phyloP scores from a whole-genome alignment of 1,140 invertebrate species.

The Lamellibrachia luymesi region DNA sequence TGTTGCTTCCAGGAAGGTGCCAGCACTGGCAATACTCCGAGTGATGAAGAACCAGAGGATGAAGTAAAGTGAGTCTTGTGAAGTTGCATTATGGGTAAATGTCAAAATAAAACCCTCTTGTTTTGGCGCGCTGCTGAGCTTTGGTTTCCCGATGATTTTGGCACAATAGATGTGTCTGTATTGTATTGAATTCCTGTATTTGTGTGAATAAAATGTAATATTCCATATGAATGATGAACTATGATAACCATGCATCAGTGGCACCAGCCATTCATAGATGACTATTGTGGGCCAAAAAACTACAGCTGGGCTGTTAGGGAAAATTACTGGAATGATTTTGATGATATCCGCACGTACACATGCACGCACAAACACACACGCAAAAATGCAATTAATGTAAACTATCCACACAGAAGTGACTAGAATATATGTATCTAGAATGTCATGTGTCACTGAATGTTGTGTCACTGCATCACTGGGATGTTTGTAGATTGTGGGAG shows the following conservation, averaged over 20 bases:
- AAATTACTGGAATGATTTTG: background rate
- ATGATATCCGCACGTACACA: background rate
- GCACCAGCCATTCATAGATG: background rate
- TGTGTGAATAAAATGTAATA: background rate
- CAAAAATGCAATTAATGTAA: no score
- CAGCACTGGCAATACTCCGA: constrained; percentile 58
- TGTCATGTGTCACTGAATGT: background rate
- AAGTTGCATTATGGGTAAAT: background rate
- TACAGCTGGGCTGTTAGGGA: background rate
- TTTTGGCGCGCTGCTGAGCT: background rate
- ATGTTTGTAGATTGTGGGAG: constrained; percentile 79
- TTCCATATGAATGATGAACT: background rate
- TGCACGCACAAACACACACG: no score
- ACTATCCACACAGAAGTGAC: background rate
- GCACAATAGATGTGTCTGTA: no score
- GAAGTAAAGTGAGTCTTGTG: constrained; percentile 68
- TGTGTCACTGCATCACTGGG: background rate
- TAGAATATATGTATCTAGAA: background rate
- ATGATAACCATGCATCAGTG: no score
- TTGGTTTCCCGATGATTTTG: no score
- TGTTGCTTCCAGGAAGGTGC: constrained; percentile 3
- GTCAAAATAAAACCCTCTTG: background rate
- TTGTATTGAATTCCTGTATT: background rate
- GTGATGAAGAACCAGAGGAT: constrained; percentile 81
- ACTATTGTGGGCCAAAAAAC: background rate